Percentiles rank a stretch among this genome's conserved stretches.
Evolutionary conservation across 2,888 invertebrate species (phyloP).

Genomic region (Graphium colonna): DNA sequence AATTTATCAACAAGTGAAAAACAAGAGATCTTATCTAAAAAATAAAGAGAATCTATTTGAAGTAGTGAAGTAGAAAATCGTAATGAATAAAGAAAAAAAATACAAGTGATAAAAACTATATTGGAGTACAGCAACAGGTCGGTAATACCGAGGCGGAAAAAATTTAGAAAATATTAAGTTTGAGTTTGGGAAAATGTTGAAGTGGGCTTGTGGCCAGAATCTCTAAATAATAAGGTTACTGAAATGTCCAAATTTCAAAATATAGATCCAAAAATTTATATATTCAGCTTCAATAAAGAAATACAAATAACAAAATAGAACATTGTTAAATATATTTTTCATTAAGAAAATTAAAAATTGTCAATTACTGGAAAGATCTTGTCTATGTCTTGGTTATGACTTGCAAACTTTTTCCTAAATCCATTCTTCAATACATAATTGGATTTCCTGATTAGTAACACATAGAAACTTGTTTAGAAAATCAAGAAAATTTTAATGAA

Average conservation of each 20-base stretch:
- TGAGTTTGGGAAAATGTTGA: conserved; percentile 24
- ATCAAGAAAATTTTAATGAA: conserved; percentile 22
- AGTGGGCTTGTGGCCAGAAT: conserved; percentile 17
- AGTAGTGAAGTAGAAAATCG: neutral
- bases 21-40: neutral
- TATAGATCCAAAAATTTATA: conserved; percentile 27
- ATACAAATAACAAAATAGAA: conserved; percentile 27
- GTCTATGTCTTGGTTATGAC: conserved; percentile 20
- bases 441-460: conserved; percentile 25
- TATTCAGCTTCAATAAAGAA: conserved; percentile 28
- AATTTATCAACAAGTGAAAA: neutral
- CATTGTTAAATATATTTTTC: conserved; percentile 25
- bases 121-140: conserved; percentile 13
- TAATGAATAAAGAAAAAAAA: neutral
- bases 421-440: conserved; percentile 19
- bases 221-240: conserved; percentile 24
- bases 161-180: conserved; percentile 13
- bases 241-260: conserved; percentile 26
- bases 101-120: conserved; percentile 12
- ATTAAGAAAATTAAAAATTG: conserved; percentile 24
- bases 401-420: conserved; percentile 23
- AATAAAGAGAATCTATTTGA: neutral
- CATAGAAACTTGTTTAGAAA: conserved; percentile 16
- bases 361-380: conserved; percentile 25
- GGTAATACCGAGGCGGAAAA: conserved; percentile 10